Evolutionary conservation across 2,797 vertebrate genomes (phyloP).

Genomic region (Typhlichthys subterraneus): DNA sequence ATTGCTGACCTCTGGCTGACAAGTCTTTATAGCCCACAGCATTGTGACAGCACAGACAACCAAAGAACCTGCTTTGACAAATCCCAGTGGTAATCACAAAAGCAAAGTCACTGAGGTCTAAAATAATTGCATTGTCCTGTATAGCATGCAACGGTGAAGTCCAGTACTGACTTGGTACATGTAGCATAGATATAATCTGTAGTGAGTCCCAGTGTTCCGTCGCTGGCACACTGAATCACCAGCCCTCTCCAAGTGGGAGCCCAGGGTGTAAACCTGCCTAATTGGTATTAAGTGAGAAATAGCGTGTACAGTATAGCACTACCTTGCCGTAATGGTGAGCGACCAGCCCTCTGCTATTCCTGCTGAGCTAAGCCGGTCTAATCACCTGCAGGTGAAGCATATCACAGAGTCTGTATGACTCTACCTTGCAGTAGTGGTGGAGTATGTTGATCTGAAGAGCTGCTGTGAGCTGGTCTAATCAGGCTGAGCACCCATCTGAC

Average conservation of each 20-base stretch:
- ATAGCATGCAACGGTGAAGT: neutral
- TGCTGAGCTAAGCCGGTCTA: constrained; percentile 6
- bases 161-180: neutral
- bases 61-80: neutral
- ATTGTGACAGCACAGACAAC: neutral
- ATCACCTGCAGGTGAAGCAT: constrained; percentile 26
- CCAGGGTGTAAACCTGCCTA: neutral
- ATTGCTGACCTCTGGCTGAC: neutral
- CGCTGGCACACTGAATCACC: neutral
- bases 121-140: neutral
- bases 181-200: constrained; percentile 14
- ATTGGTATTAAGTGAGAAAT: neutral
- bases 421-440: constrained; percentile 38
- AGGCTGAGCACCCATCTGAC: constrained; percentile 77
- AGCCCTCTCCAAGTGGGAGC: neutral
- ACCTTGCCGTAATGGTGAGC: constrained; percentile 1
- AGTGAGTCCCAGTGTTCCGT: neutral
- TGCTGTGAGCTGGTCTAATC: constrained; percentile 77
- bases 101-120: neutral
- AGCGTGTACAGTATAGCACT: neutral
- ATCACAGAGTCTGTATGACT: constrained; percentile 52
- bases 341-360: constrained; percentile 4
- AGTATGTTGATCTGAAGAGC: constrained; percentile 58
- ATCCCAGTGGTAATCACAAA: neutral
- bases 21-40: neutral